Base-by-base conservation (phyloP, 2,888 invertebrate species). In the Aspidapion aeneum region DNA sequence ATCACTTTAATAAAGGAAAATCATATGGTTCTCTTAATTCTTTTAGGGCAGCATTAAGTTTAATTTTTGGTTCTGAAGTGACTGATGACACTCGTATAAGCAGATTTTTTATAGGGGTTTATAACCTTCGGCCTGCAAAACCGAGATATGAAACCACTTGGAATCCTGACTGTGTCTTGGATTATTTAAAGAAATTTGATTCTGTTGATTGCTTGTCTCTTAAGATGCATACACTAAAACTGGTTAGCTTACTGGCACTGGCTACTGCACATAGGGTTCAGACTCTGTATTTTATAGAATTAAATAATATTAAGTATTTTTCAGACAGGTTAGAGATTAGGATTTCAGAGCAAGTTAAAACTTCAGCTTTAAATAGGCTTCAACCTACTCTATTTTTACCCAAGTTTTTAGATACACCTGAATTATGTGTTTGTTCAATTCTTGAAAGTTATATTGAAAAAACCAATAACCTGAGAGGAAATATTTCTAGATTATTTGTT, bases 261-360 rank as follows among this genome's bases (percentile, higher is more conserved):
- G 54, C 35, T 19, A 67, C 67, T 1, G 65, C 55, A 18, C 64
- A 66, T 18, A 57, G 63, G 21, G 63, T 67, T 5, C 67, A 66
- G 48, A 67, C 67, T 17, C 49, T 66, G 18, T 20, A 61, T 3
- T 35, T 19, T 18, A 66, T 65, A 18, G 54, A 64, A 17, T 21
- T 65, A 17, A 22, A 17, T 18, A 62, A 66, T 50, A 66, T 66
- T 12, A 21, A 18, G 17, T 18, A 1, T 1, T 16, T 21, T 60
- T 21, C 22, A 48, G 57, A 63, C 18, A n/a, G 54, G 17, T 18
- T 66, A 21, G 56, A 63, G 57, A 66, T 67, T 16, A 60, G 50
- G 59, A 61, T 64, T 48, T 18, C 60, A 16, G 54, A 60, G 12
- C 61, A 55, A 51, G 16, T 65, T 18, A 67, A 66, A 61, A 66